phyloP scores from a whole-genome alignment of 2,888 invertebrate species.

The Pherbina coryleti region DNA sequence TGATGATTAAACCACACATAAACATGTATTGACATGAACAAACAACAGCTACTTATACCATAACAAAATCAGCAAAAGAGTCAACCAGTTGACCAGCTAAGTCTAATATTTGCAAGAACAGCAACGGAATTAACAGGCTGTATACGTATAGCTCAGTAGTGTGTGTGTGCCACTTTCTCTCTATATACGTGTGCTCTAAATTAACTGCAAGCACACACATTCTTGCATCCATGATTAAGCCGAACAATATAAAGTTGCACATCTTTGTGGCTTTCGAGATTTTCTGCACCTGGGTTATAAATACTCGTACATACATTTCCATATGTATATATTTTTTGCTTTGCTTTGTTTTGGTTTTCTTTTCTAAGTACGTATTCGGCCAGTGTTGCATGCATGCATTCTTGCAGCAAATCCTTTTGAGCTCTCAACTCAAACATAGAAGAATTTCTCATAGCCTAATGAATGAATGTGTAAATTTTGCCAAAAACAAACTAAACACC shows the following conservation, averaged over 20 bases:
- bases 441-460: background rate
- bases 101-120: background rate
- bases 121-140: background rate
- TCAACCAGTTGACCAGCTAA: no score
- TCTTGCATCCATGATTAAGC: background rate
- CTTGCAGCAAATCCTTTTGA: background rate
- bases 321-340: no score
- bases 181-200: background rate
- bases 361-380: background rate
- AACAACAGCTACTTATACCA: no score
- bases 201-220: constrained; percentile 27
- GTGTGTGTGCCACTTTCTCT: background rate
- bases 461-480: no score
- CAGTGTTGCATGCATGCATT: background rate
- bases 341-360: background rate
- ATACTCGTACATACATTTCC: background rate
- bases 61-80: no score
- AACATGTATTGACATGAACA: no score
- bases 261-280: constrained; percentile 26
- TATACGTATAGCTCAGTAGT: background rate
- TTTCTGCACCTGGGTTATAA: background rate
- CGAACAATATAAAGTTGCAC: background rate
- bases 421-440: background rate
- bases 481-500: no score
- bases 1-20: no score